Evolutionary conservation across 2,113 vertebrate species (phyloP).

Genomic region (Candoia aspera): DNA sequence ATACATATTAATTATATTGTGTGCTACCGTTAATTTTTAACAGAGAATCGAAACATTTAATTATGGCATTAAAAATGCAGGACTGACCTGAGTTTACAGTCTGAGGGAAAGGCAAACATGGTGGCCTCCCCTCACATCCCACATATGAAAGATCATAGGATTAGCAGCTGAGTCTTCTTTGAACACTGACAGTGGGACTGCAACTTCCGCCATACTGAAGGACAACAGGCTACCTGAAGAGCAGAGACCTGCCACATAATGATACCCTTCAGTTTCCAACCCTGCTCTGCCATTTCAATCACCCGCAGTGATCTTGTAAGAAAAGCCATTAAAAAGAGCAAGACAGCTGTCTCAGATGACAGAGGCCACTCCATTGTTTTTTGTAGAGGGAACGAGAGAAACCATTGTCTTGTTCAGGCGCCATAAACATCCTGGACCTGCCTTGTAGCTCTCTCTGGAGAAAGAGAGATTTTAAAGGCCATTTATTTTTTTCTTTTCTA

Average conservation of each 20-base stretch:
- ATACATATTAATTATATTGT: not conserved
- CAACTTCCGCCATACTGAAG: not conserved
- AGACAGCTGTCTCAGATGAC: not conserved
- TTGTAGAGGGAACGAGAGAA: not conserved
- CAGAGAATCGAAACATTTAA: not conserved
- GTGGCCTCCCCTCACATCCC: not conserved
- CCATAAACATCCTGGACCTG: not conserved
- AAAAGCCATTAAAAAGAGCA: not conserved
- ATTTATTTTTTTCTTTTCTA: conserved; percentile 13
- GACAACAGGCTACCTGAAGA: not conserved
- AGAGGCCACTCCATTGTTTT: not conserved
- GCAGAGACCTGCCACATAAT: not conserved
- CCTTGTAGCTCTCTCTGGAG: not conserved
- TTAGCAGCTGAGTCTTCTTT: not conserved
- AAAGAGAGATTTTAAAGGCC: conserved; percentile 13
- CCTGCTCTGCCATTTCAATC: not conserved
- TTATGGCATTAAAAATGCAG: not conserved
- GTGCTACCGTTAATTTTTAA: not conserved
- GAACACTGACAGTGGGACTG: not conserved
- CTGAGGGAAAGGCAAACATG: not conserved
- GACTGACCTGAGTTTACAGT: not conserved
- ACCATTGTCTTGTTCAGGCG: not conserved
- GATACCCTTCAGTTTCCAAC: not conserved
- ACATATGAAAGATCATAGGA: not conserved
- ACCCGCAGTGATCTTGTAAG: not conserved